These are phyloP conservation scores for Brassicogethes aeneus DNA, from an alignment of 2,888 invertebrate species.

Conservation along the genomic window DNA sequence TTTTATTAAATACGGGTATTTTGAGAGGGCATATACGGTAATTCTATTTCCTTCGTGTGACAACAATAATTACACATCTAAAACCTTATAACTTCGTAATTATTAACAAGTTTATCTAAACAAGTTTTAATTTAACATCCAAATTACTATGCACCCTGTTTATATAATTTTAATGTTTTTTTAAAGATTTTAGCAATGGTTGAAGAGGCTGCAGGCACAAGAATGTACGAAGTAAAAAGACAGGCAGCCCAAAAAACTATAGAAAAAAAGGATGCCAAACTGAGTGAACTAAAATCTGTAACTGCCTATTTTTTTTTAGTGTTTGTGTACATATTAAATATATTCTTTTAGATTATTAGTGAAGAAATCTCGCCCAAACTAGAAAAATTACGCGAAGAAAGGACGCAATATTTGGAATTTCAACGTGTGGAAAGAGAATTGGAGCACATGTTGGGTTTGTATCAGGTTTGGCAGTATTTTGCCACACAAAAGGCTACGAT, in stretches of 20 bases:
- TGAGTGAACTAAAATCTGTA: conserved; percentile 61
- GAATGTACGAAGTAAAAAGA: conserved; percentile 92
- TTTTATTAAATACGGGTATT: too few relatives aligned
- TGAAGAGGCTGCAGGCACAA: conserved; percentile 97
- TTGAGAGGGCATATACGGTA: too few relatives aligned
- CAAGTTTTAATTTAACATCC: too few relatives aligned
- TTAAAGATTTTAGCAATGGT: conserved; percentile 86
- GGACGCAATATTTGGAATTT: conserved; percentile 76
- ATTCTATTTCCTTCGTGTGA: too few relatives aligned
- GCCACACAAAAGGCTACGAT: conserved; percentile 27
- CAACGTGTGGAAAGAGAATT: conserved; percentile 79
- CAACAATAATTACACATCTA: too few relatives aligned
- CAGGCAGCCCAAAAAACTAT: conserved; percentile 78
- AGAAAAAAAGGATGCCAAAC: conserved; percentile 84
- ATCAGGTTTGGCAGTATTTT: conserved; percentile 64
- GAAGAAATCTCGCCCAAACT: conserved; percentile 91
- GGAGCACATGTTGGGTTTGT: conserved; percentile 67
- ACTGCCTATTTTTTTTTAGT: not conserved
- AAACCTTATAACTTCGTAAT: too few relatives aligned
- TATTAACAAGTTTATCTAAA: too few relatives aligned
- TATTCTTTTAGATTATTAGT: conserved; percentile 47
- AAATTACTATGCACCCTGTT: too few relatives aligned
- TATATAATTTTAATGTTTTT: conserved; percentile 4
- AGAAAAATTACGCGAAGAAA: conserved; percentile 75
- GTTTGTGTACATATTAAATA: not conserved